phyloP scores from a whole-genome alignment of 1,140 invertebrate species.

The Macrocentrus cingulum region DNA sequence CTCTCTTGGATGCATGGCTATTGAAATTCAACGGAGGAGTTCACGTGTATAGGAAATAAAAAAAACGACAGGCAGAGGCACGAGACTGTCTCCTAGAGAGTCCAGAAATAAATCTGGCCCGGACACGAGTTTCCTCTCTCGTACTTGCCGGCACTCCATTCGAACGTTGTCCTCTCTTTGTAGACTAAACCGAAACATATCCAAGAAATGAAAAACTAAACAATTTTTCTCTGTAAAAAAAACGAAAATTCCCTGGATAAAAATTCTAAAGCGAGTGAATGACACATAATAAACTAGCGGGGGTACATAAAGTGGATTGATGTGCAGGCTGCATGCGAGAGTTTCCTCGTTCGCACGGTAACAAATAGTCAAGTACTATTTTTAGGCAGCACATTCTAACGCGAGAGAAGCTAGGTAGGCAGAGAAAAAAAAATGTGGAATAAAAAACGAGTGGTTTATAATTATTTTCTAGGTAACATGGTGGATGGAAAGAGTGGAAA shows the following conservation, averaged over 20 bases:
- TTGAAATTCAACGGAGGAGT: neutral
- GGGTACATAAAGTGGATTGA: neutral
- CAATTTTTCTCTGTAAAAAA: no score
- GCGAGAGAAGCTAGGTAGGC: neutral
- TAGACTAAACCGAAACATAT: no score
- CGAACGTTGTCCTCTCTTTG: no score
- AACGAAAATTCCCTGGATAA: no score
- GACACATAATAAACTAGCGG: no score
- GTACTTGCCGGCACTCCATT: neutral
- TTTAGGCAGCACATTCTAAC: conserved; percentile 7
- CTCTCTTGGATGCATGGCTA: neutral
- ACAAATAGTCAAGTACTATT: conserved; percentile 19
- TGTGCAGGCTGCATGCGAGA: neutral
- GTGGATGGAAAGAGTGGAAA: neutral
- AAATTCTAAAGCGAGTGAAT: no score
- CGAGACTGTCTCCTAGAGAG: conserved; percentile 1
- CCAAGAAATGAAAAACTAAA: no score
- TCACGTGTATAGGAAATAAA: neutral
- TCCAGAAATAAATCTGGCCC: conserved; percentile 19
- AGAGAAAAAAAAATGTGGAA: neutral
- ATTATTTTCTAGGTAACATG: conserved; percentile 13
- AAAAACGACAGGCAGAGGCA: neutral
- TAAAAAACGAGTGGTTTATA: conserved; percentile 32
- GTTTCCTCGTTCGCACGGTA: conserved; percentile 13
- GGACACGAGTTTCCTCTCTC: conserved; percentile 16